Evolutionary conservation across 92 coral and sea anemone species (phyloP).

Genomic region (Virgularia gustaviana): DNA sequence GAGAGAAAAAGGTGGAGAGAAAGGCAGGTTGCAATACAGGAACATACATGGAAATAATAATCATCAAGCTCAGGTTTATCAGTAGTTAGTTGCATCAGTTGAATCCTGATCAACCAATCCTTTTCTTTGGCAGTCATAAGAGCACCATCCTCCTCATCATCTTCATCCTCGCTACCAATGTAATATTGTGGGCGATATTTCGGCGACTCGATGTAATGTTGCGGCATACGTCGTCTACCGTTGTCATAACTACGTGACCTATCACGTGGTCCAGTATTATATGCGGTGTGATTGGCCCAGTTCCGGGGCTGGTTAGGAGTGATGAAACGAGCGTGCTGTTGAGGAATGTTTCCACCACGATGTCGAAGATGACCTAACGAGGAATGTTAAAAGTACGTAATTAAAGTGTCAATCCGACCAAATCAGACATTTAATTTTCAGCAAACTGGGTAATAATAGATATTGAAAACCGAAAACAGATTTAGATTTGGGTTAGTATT

Average conservation of each 20-base stretch:
- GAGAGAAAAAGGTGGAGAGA: neutral
- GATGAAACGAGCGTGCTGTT: conserved; percentile 66
- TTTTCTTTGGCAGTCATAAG: conserved; percentile 93
- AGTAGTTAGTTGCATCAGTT: conserved; percentile 82
- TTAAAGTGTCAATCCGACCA: no score
- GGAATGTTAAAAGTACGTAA: neutral
- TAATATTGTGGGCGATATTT: conserved; percentile 30
- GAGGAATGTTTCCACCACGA: conserved; percentile 42
- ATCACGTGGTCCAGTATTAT: no score
- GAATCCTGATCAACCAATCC: conserved; percentile 95
- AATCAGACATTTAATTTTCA: no score
- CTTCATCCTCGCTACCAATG: conserved; percentile 38
- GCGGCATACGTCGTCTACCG: conserved; percentile 16
- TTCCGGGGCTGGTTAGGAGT: conserved; percentile 61
- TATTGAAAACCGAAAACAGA: no score
- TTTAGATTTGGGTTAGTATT: no score
- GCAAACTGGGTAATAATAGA: no score
- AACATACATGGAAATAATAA: conserved; percentile 82
- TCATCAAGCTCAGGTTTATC: conserved; percentile 83
- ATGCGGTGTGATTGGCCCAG: conserved; percentile 23
- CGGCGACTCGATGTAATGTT: conserved; percentile 6
- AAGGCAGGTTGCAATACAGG: neutral
- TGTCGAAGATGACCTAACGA: conserved; percentile 6
- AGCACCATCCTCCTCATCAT: conserved; percentile 73
- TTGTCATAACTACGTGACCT: conserved; percentile 21